Evolutionary conservation across 2,797 vertebrate genomes (phyloP).

Genomic region (Spinibarbus caldwelli): DNA sequence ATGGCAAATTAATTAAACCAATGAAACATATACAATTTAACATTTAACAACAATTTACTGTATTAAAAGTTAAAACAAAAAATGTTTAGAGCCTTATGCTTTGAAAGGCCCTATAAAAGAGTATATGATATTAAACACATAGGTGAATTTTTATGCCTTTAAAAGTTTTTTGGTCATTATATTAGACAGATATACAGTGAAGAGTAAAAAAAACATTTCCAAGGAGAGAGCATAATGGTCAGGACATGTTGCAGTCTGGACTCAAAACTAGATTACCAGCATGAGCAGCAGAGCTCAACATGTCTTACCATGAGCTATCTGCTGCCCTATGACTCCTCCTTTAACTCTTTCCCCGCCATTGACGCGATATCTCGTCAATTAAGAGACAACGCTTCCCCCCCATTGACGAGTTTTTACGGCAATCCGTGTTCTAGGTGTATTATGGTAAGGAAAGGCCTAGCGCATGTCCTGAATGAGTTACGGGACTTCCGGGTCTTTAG

Average conservation of each 20-base stretch:
- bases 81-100: background rate
- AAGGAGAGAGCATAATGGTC: background rate
- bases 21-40: too few species aligned
- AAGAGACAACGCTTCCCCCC: too few species aligned
- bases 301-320: background rate
- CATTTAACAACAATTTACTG: background rate
- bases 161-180: background rate
- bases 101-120: too few species aligned
- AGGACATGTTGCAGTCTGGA: background rate
- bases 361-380: too few species aligned
- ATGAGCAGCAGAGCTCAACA: background rate
- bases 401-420: too few species aligned
- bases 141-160: background rate
- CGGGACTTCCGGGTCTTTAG: too few species aligned
- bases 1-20: too few species aligned
- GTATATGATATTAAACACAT: background rate
- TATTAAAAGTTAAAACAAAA: background rate
- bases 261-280: too few species aligned
- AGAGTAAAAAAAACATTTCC: background rate
- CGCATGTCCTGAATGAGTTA: too few species aligned
- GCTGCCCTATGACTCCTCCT: background rate
- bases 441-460: too few species aligned
- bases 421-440: too few species aligned
- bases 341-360: too few species aligned
- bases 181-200: background rate